phyloP scores from a whole-genome alignment of 1,140 invertebrate species.

The Pogonomyrmex barbatus region DNA sequence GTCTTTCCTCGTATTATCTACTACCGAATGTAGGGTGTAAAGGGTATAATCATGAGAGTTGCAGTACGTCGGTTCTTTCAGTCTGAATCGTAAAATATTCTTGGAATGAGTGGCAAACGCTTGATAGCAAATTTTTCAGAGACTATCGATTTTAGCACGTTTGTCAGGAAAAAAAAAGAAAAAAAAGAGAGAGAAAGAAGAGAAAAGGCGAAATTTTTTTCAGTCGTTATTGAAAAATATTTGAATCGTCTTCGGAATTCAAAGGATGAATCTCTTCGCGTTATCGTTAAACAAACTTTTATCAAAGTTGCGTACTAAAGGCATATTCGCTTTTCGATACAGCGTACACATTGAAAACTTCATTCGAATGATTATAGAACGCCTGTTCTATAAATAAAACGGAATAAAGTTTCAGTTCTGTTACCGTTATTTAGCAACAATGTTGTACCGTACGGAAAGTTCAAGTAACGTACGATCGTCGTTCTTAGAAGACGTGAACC shows the following conservation, averaged over 20 bases:
- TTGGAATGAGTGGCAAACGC: background rate
- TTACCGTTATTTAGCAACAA: constrained; percentile 11
- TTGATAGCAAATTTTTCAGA: constrained; percentile 30
- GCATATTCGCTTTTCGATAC: background rate
- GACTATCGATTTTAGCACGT: constrained; percentile 15
- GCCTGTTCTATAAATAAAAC: constrained; percentile 2
- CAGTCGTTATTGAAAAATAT: background rate
- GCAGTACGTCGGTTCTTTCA: constrained; percentile 25
- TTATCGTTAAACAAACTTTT: background rate
- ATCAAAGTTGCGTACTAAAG: background rate
- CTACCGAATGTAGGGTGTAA: constrained; percentile 38
- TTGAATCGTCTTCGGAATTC: background rate
- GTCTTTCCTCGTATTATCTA: constrained; percentile 53
- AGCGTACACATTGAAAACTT: background rate
- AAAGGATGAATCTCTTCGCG: background rate
- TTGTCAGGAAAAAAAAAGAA: background rate
- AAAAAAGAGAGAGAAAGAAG: background rate
- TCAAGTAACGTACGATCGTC: constrained; percentile 36
- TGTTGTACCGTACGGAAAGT: constrained; percentile 12
- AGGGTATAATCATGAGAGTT: constrained; percentile 60
- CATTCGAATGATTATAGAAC: background rate
- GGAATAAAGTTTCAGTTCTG: constrained; percentile 11
- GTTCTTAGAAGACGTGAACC: constrained; percentile 17
- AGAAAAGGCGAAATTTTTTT: background rate
- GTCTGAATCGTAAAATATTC: constrained; percentile 43